Percentiles rank a stretch among this genome's conserved stretches.
phyloP scores from a whole-genome alignment of 2,113 vertebrate species.

The Apteryx owenii region DNA sequence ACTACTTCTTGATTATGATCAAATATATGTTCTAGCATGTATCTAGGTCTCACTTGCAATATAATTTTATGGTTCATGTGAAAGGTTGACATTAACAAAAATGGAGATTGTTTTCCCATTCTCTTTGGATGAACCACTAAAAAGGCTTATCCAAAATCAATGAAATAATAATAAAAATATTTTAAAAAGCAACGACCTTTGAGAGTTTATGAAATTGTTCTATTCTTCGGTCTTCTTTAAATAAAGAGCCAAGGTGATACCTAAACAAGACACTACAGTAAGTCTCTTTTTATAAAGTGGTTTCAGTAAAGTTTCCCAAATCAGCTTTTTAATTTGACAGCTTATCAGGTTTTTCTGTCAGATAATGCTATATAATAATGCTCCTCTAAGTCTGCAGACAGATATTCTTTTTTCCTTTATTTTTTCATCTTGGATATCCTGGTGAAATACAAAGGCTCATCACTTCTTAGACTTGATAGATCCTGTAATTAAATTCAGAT shows the following conservation, averaged over 20 bases:
- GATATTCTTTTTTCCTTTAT: neutral
- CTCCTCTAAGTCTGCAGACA: constrained; percentile 26
- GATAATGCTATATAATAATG: constrained; percentile 24
- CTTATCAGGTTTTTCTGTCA: constrained; percentile 38
- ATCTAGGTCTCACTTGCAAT: neutral
- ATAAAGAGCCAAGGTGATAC: neutral
- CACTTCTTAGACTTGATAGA: constrained; percentile 38
- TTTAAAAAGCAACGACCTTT: neutral
- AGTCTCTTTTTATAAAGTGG: constrained; percentile 4
- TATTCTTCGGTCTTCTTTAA: neutral
- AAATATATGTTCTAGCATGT: neutral
- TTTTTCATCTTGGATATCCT: constrained; percentile 50
- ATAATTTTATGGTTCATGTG: neutral
- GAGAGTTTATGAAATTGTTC: constrained; percentile 4
- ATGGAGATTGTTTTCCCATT: neutral
- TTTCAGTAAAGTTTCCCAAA: constrained; percentile 46
- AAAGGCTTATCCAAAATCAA: neutral
- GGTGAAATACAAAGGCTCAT: constrained; percentile 49
- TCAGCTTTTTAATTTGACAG: constrained; percentile 55
- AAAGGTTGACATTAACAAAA: neutral
- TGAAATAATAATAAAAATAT: neutral
- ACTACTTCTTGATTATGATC: neutral
- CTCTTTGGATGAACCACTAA: neutral
- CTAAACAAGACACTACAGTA: neutral
- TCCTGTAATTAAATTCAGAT: constrained; percentile 66